Base-by-base conservation (phyloP, 2,797 vertebrate genomes). In the Natrix natrix region DNA sequence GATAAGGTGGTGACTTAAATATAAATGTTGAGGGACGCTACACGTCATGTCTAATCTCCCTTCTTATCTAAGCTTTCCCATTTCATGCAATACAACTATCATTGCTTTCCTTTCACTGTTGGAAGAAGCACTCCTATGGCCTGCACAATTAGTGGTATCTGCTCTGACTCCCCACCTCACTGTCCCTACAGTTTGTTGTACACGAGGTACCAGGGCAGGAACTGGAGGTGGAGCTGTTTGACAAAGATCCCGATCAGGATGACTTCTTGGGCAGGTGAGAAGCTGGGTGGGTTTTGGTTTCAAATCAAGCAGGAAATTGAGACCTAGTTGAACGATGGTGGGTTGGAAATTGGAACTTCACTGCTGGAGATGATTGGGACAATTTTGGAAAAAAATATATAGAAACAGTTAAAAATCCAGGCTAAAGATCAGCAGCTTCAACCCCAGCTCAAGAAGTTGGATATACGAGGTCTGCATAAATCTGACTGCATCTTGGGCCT, bases 201-300 rank as follows among this genome's bases (percentile, higher is more conserved):
- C 99, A 99, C 93, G 99, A 99, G 97, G 99, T 99, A 87, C 99
- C 99, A 92, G 99, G 99, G 94, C 99, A 99, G 97, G 98, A 99
- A 97, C 97, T 99, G 95, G 99, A 99, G 96, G 98, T 99, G 96
- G 99, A 99, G 96, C 97, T 99, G 66, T 99, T 99, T 97, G 99
- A 99, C 97, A 99, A 99, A 97, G 99, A 99, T 95, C 99, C 98
- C 86, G 99, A 99, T 97, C 98, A 99, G 98, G 99, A 99, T 96
- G 99, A 99, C 96, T 99, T 99, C 97, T 98, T 99, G 97, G 99
- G 99, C 96, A 99, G 99, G 99, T 99, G 94, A 97, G 97, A 92
- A 74, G 16, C 83, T 91, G 91, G 86, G 16, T 88, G 83, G 61
- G 12, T n/a, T 26, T 69, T 57, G 48, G 83, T 74, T 17, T 55